A percentile compares a stretch with the other conserved stretches of the same genome.
Conservation (phyloP, 2,797 vertebrate species). For the Gambelia wislizenii region DNA sequence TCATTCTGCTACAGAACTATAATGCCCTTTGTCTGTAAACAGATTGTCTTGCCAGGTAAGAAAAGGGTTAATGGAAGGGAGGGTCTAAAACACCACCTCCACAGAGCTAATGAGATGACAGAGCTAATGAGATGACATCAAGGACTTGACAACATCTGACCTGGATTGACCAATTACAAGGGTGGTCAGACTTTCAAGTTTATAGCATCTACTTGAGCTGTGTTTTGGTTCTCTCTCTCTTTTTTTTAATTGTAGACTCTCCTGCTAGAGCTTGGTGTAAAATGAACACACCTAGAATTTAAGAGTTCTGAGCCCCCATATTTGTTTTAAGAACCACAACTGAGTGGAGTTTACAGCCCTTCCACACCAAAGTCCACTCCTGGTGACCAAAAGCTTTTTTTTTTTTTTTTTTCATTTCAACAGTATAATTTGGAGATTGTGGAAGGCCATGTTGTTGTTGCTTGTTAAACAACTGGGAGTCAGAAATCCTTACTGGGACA, state of each 20-base stretch:
- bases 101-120: too few relatives aligned
- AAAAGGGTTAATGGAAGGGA: too few relatives aligned
- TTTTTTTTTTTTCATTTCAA: neutral
- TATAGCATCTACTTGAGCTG: neutral
- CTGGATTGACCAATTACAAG: too few relatives aligned
- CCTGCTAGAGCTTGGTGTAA: too few relatives aligned
- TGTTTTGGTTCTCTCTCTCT: neutral
- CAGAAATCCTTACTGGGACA: neutral
- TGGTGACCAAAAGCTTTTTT: neutral
- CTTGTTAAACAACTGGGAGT: neutral
- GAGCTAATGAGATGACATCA: too few relatives aligned
- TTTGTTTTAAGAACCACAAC: neutral
- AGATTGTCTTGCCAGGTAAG: too few relatives aligned
- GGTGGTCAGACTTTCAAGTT: neutral
- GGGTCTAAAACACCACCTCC: too few relatives aligned
- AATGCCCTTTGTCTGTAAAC: too few relatives aligned
- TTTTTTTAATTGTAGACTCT: neutral
- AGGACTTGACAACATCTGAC: too few relatives aligned
- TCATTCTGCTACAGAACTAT: too few relatives aligned
- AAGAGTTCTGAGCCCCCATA: neutral
- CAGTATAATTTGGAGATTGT: too few relatives aligned
- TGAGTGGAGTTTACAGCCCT: neutral
- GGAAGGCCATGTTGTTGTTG: neutral
- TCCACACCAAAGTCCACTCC: neutral
- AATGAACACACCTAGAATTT: neutral